Conservation (phyloP, 2,113 vertebrate species). For the Pavo muticus region DNA sequence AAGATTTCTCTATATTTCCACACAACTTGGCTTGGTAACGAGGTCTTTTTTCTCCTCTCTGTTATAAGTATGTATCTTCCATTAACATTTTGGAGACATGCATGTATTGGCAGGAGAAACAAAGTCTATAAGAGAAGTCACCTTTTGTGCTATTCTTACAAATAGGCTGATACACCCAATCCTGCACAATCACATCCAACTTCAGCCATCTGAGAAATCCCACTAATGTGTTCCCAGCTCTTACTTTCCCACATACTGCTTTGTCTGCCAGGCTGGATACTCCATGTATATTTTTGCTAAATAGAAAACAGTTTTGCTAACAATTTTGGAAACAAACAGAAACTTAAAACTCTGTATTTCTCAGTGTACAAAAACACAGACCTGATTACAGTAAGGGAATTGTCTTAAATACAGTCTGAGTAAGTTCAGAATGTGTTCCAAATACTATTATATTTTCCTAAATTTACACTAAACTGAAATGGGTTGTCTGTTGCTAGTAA, state of each 20-base stretch:
- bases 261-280: neutral
- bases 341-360: neutral
- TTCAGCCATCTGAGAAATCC: rapidly evolving
- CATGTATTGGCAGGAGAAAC: neutral
- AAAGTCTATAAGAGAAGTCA: neutral
- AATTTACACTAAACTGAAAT: neutral
- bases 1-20: neutral
- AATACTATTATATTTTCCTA: neutral
- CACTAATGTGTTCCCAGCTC: neutral
- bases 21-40: neutral
- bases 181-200: neutral
- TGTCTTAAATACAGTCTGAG: neutral
- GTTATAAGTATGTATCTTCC: neutral
- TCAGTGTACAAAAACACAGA: neutral
- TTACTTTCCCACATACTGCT: neutral
- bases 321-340: neutral
- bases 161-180: neutral
- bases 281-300: neutral
- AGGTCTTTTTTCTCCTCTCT: neutral
- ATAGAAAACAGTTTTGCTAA: neutral
- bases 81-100: neutral
- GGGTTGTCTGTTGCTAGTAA: neutral
- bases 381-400: neutral
- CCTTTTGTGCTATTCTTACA: neutral
- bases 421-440: neutral